Evolutionary conservation across 2,113 vertebrate species (phyloP), one percentile per base, ranked within the genome.

Genomic region (Casuarius casuarius): DNA sequence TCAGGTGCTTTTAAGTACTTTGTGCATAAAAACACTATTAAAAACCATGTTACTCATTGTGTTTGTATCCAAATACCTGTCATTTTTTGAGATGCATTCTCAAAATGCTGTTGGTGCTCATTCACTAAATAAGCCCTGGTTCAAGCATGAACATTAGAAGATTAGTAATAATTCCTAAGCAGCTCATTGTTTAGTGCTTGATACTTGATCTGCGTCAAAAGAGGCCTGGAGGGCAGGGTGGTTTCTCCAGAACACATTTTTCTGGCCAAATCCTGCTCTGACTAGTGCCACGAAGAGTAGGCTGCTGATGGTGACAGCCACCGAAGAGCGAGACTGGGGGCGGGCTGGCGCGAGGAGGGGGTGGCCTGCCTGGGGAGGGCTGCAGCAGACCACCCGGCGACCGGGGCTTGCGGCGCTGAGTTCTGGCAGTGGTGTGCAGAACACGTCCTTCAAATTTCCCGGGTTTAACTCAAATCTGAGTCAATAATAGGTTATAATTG

Each of bases 391-490:
- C 70, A 35, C 87, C 63, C 63, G 67, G 76, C 80, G 84, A 2
- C 1, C 0, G 0, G 63, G 80, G 70, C 5, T 11, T 1, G 0
- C 89, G 61, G 83, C 2, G 9, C 3, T 28, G 0, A 48, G 72
- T 49, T 66, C 72, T 84, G 90, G 87, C 90, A 59, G 80, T 0
- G 0, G 56, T 48, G 52, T 5, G 14, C 12, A 0, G 65, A 83
- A 85, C 86, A 9, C 51, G 2, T n/a, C 44, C 79, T 3, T 46
- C 1, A 1, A 63, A 16, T 1, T 15, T 48, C 5, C 40, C 16
- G 15, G 0, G 0, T 65, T 10, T 5, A 19, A 54, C 2, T 0
- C 29, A 4, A 46, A 73, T 58, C 83, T 92, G 16, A 51, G 33
- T 19, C 76, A 14, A 1, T 29, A 86, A 29, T 26, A 22, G 80